phyloP scores from a whole-genome alignment of 2,797 vertebrate species.

The Linurgus olivaceus region DNA sequence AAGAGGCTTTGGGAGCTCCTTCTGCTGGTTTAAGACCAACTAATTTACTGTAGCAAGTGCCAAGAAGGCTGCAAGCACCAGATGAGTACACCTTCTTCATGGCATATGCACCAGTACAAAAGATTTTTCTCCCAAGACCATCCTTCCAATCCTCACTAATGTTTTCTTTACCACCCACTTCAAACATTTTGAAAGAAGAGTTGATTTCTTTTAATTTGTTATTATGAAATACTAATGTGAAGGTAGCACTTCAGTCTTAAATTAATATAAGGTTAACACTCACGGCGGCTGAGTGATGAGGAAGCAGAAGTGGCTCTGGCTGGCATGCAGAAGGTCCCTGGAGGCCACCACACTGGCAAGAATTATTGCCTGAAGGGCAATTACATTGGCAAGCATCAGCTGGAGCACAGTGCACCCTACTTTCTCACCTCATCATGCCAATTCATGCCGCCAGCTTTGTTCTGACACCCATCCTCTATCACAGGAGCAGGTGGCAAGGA shows the following conservation, averaged over 20 bases:
- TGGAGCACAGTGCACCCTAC: slow-evolving; percentile 37
- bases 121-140: not conserved
- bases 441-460: slow-evolving; percentile 65
- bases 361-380: slow-evolving; percentile 63
- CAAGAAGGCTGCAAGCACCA: not conserved
- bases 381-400: slow-evolving; percentile 66
- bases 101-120: not conserved
- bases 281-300: not conserved
- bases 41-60: not conserved
- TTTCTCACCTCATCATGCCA: slow-evolving; percentile 61
- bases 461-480: slow-evolving; percentile 58
- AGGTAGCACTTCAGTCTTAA: slow-evolving; percentile 1
- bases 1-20: not conserved
- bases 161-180: not conserved
- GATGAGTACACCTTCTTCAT: not conserved
- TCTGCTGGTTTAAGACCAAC: not conserved
- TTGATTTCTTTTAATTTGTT: slow-evolving; percentile 4
- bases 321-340: slow-evolving; percentile 29
- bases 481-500: slow-evolving; percentile 39
- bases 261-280: slow-evolving; percentile 39
- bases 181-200: not conserved
- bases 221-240: slow-evolving; percentile 13
- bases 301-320: slow-evolving; percentile 53
- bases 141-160: not conserved
- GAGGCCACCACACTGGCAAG: slow-evolving; percentile 26